These are phyloP conservation scores for Mallotus villosus DNA, from an alignment of 2,797 vertebrate species.

Conservation along the genomic window DNA sequence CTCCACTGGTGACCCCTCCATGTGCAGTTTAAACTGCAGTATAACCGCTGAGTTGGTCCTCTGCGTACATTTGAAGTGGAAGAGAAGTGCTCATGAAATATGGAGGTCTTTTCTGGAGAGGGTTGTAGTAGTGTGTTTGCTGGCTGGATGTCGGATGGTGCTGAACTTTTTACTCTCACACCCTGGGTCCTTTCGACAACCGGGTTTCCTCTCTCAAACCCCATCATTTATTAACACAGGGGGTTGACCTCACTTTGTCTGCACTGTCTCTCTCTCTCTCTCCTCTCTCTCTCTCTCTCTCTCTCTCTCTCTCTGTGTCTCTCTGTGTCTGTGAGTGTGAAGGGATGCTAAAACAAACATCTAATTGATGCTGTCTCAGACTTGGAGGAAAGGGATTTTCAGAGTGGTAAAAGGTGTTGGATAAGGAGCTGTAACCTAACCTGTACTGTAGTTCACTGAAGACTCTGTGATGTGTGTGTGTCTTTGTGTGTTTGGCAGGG, in stretches of 20 bases:
- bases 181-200: slow-evolving; percentile 55
- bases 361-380: no score
- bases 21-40: slow-evolving; percentile 59
- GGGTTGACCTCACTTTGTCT: slow-evolving; percentile 72
- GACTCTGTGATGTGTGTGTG: slow-evolving; percentile 1
- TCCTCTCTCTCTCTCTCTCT: not conserved
- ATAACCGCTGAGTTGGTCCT: slow-evolving; percentile 59
- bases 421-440: not conserved
- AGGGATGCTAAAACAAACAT: no score
- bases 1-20: slow-evolving; percentile 51
- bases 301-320: not conserved
- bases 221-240: slow-evolving; percentile 72
- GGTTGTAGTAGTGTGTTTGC: slow-evolving; percentile 28
- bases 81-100: slow-evolving; percentile 76
- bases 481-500: not conserved
- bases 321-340: not conserved
- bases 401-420: not conserved
- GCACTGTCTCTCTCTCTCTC: slow-evolving; percentile 20
- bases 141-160: slow-evolving; percentile 42
- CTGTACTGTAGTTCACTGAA: not conserved
- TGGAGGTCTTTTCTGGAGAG: slow-evolving; percentile 55
- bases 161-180: slow-evolving; percentile 73
- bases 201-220: slow-evolving; percentile 57
- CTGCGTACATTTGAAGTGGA: slow-evolving; percentile 51
- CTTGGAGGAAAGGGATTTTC: no score